Base-by-base conservation (phyloP, 2,113 vertebrate genomes). In the Pangasianodon hypophthalmus region DNA sequence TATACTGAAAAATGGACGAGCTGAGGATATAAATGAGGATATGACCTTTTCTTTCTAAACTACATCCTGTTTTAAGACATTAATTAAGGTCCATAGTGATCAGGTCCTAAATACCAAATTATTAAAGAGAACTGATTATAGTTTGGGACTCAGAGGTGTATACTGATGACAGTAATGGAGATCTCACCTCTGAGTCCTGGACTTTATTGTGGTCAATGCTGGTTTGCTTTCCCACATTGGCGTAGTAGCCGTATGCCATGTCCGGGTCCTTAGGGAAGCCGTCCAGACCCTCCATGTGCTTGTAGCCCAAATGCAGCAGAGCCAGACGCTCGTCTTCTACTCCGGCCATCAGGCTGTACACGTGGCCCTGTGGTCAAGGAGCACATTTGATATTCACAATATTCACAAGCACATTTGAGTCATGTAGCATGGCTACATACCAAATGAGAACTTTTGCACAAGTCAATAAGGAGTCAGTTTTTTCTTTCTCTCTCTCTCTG, bases 251-350 rank as follows among this genome's bases (percentile, higher is more conserved):
- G 16, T 97, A 98, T 0, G 98, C 97, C 75, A 97, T 54, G 79
- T 97, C 97, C 92, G 96, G 93, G 93, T 99, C 97, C 90, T 96
- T 91, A 0, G 96, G 96, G 87, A 98, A 98, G 52, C 94, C 95
- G 87, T 98, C 97, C 73, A 98, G 91, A 52, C 98, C 98, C 91
- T 97, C 96, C 88, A 96, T 94, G 93, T 99, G 98, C 92, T 99
- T 99, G 93, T 99, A 99, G 56, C 97, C 98, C 85, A 97, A 96
- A 92, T 97, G 98, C 96, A 99, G 96, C 87, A 98, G 95, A 84
- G 97, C 95, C 52, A 99, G 95, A 6, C 97, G 97, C 80, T 97
- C 96, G 0, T 96, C 96, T 14, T 93, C 96, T 58, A 96, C 95
- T 46, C 97, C 97, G 0, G 97, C 97, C 71, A 98, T 96, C 94